Percentiles rank a stretch among this genome's conserved stretches.
These are phyloP conservation scores for Enteromius unitaeniatus DNA, from an alignment of 2,797 vertebrate species.

Conservation along the genomic window DNA sequence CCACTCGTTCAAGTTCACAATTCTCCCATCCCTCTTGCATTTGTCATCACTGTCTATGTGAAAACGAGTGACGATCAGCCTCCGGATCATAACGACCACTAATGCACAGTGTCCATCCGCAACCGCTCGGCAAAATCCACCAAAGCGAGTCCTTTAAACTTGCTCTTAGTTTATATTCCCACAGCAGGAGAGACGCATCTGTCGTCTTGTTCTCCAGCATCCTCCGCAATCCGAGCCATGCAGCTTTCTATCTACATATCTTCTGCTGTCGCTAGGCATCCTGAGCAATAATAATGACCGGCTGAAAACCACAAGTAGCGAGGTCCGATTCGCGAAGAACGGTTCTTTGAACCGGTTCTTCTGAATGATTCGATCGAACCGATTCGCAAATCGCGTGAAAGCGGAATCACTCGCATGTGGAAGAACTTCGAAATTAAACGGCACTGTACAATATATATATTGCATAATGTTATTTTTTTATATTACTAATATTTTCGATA, in stretches of 20 bases:
- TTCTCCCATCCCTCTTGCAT: slow-evolving; percentile 60
- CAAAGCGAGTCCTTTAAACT: slow-evolving; percentile 60
- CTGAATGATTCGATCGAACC: slow-evolving; percentile 1
- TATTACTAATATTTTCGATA: not conserved
- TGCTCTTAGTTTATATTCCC: slow-evolving; percentile 70
- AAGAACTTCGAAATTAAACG: not conserved
- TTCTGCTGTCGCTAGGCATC: slow-evolving; percentile 63
- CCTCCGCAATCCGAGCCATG: slow-evolving; percentile 61
- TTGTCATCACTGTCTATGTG: slow-evolving; percentile 76
- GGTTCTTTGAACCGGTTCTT: not conserved
- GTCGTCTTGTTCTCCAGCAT: slow-evolving; percentile 72
- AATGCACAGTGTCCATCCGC: slow-evolving; percentile 65
- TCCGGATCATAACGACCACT: slow-evolving; percentile 63
- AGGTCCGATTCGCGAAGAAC: slow-evolving; percentile 64
- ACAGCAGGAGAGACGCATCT: slow-evolving; percentile 58
- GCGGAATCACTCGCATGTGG: not conserved
- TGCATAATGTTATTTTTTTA: not conserved
- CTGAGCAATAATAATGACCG: slow-evolving; percentile 75
- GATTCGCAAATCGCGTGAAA: not conserved
- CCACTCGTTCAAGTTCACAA: slow-evolving; percentile 56
- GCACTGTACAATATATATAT: not conserved
- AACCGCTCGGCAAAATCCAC: slow-evolving; percentile 56
- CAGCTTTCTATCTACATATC: slow-evolving; percentile 64
- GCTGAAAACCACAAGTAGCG: slow-evolving; percentile 71
- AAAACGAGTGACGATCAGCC: slow-evolving; percentile 73